Evolutionary conservation across 1,140 invertebrate genomes (phyloP), one percentile per base, ranked within the genome.

Genomic region (Eupristina koningsbergeri): DNA sequence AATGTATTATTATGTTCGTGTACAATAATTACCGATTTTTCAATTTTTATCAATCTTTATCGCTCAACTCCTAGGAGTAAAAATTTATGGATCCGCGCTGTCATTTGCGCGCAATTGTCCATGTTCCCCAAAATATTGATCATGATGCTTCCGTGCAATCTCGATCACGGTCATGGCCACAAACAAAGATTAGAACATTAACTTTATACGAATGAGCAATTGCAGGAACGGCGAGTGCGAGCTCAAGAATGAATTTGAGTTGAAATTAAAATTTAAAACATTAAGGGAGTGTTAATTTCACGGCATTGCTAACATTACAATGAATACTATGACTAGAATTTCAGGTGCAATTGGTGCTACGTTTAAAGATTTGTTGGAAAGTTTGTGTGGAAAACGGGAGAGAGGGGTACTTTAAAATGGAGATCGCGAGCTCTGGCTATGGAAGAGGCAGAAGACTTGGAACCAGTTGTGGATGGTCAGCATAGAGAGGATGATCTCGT

Each of bases 361-460:
- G n/a, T n/a, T n/a, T n/a, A n/a, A n/a, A n/a, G n/a, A n/a, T n/a
- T n/a, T n/a, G n/a, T n/a, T 67, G 1, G 29, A 19, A 67, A 36
- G 22, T 67, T 19, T 67, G 34, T 39, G 6, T 1, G 22, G 36
- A 36, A 22, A 17, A 22, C 39, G 8, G 17, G 15, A 50, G 2
- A 17, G 13, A 2, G 47, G 5, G 22, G 53, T 3, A 26, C 26
- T 26, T 58, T 26, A 26, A 22, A 58, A 41, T n/a, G 15, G 1
- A 13, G 41, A 11, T 17, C 3, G 19, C 41, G 34, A 22, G 6
- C 13, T 61, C 36, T 92, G 89, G 39, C 87, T 88, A 75, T 90
- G 87, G 82, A 92, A 92, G 0, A 92, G 84, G 79, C 92, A 93
- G 76, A 92, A 93, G 34, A 93, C 91, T 89, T 93, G 92, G 11